phyloP scores from a whole-genome alignment of 1,140 invertebrate genomes.

The Penaeus vannamei region DNA sequence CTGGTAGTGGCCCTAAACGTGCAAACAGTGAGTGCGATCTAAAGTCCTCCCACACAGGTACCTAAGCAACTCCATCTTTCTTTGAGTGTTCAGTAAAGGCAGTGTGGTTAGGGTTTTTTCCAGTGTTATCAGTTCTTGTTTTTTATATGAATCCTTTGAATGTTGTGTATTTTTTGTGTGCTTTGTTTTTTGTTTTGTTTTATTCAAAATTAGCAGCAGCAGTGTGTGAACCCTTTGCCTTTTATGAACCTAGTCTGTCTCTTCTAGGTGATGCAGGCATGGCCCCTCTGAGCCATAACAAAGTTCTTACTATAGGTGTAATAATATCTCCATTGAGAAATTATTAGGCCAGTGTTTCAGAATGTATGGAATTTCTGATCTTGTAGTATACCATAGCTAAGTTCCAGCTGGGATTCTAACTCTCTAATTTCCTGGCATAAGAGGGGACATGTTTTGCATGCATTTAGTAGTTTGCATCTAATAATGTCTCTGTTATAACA shows the following conservation, averaged over 20 bases:
- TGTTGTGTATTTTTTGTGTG: conserved; percentile 34
- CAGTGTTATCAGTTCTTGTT: conserved; percentile 1
- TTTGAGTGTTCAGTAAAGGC: conserved; percentile 43
- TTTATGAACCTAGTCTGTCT: conserved; percentile 28
- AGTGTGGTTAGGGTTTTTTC: conserved; percentile 31
- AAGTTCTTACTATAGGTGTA: conserved; percentile 3
- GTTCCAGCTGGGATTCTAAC: conserved; percentile 52
- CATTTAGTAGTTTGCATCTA: conserved; percentile 53
- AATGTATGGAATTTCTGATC: conserved; percentile 22
- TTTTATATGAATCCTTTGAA: conserved; percentile 14
- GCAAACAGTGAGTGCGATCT: conserved; percentile 69
- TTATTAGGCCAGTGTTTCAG: conserved; percentile 23
- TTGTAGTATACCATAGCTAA: conserved; percentile 48
- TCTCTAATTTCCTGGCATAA: conserved; percentile 63
- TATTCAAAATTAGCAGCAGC: conserved; percentile 10
- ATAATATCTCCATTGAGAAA: conserved; percentile 42
- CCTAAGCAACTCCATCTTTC: conserved; percentile 37
- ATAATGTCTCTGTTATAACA: conserved; percentile 61
- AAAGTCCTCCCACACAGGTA: conserved; percentile 42
- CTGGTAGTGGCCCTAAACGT: conserved; percentile 63
- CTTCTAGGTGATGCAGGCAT: conserved; percentile 60
- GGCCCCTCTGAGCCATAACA: conserved; percentile 62
- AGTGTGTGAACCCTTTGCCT: conserved; percentile 39
- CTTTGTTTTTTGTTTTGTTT: neutral
- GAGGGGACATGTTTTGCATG: conserved; percentile 64